A percentile compares a stretch with the other conserved stretches of the same genome.
Conservation (phyloP, 2,888 invertebrate genomes). For the Tanytarsus gracilentus region DNA sequence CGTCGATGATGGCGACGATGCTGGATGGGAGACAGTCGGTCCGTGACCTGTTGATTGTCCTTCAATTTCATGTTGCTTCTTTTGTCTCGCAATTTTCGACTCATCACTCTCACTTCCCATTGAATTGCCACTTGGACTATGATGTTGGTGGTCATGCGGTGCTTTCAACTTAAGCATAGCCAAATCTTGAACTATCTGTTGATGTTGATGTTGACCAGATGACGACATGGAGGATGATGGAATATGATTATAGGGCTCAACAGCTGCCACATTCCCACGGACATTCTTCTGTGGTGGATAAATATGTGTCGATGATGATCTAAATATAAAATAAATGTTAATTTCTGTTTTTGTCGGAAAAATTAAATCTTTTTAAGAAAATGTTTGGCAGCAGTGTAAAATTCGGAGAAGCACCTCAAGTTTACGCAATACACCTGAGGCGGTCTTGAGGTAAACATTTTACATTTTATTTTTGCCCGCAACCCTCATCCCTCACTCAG, state of each 20-base stretch:
- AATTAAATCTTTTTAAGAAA: not conserved
- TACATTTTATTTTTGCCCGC: no score
- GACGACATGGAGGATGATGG: conserved; percentile 51
- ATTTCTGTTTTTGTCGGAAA: no score
- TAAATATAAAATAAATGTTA: conserved; percentile 10
- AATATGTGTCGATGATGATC: conserved; percentile 35
- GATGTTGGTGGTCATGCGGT: conserved; percentile 32
- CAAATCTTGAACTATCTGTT: conserved; percentile 42
- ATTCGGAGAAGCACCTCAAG: no score
- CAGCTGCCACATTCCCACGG: conserved; percentile 74
- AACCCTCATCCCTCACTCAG: no score
- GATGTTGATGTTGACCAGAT: conserved; percentile 39
- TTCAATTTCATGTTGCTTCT: conserved; percentile 34
- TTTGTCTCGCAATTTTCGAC: conserved; percentile 42
- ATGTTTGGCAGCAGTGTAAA: no score
- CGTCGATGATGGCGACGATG: conserved; percentile 35
- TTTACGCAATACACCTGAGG: no score
- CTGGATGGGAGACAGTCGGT: not conserved
- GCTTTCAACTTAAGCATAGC: conserved; percentile 38
- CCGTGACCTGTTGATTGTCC: conserved; percentile 30
- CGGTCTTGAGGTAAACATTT: no score
- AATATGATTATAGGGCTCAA: conserved; percentile 80
- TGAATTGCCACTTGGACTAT: conserved; percentile 35
- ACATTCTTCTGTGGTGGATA: conserved; percentile 40
- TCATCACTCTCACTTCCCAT: conserved; percentile 50